Base-by-base conservation (phyloP, 2,888 invertebrate genomes). In the Theodoxus fluviatilis region DNA sequence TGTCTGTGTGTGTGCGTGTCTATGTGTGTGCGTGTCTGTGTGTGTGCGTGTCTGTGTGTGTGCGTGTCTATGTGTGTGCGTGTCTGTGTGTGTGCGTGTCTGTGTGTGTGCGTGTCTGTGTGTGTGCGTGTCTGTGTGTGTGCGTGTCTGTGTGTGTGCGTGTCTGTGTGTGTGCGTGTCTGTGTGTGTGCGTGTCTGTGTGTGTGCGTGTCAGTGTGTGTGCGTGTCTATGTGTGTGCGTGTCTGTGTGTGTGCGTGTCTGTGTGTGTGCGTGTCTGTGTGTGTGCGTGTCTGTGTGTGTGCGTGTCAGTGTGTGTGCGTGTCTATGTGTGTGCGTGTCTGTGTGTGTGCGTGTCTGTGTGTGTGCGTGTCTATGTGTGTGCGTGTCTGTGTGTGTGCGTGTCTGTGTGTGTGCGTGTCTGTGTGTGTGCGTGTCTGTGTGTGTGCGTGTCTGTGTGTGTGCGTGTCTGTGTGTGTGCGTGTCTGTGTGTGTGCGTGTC, bases 381-480 rank as follows among this genome's bases (percentile, higher is more conserved):
- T 12, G 43, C 12, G 43, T n/a, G 43, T 12, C 18, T 12, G 43
- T 12, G n/a, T 52, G n/a, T 43, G 43, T 2, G n/a, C 25, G 52
- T 18, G n/a, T 52, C 1, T 1, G 52, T n/a, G 52, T 52, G 2
- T 2, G 52, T 52, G 52, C 25, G 2, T 52, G 52, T 52, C 22
- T 52, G 52, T n/a, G n/a, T 52, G 52, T n/a, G n/a, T 52, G n/a
- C n/a, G n/a, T 52, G 52, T 52, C 1, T 52, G 52, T n/a, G 52
- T 52, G 52, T 52, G 52, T 52, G 52, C 25, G 52, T n/a, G n/a
- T 52, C 22, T 52, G n/a, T 52, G 52, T n/a, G 52, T 52, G n/a
- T n/a, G n/a, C 25, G 52, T 52, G 52, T 52, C 22, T 52, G 52
- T 52, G 52, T 52, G 52, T 52, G 52, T 52, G 52, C 25, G 52